Evolutionary conservation across 1,140 invertebrate species (phyloP).

Genomic region (Drosophila truncata): DNA sequence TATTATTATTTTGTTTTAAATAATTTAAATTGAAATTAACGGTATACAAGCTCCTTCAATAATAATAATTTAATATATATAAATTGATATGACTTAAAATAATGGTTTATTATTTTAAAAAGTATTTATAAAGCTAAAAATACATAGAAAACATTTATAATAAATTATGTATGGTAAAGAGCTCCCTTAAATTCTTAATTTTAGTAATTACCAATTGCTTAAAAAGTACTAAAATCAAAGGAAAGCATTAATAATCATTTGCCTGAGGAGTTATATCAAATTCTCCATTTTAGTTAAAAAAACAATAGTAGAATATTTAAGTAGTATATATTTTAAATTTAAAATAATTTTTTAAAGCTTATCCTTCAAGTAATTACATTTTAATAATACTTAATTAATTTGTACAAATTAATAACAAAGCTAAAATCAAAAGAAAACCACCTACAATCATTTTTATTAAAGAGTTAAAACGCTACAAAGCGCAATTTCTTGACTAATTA

Average conservation of each 20-base stretch:
- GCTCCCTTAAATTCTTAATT: no score
- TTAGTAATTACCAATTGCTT: no score
- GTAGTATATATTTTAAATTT: no score
- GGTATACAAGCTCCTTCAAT: no score
- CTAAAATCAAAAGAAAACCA: background rate
- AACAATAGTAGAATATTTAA: accelerated
- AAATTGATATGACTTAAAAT: no score
- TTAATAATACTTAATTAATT: no score
- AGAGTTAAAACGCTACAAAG: background rate
- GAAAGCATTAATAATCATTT: no score
- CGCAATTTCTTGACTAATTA: background rate
- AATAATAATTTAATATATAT: no score
- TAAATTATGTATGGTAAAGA: background rate
- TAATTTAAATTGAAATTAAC: background rate
- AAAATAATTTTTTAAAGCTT: background rate
- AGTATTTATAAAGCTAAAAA: background rate
- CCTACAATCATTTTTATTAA: background rate
- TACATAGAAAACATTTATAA: background rate
- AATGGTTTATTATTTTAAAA: background rate
- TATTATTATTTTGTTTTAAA: background rate
- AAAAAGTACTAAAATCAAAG: no score
- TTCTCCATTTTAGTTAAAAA: no score
- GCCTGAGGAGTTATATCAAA: no score
- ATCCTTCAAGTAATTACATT: background rate
- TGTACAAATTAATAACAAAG: background rate